Evolutionary conservation across 2,797 vertebrate genomes (phyloP).

Genomic region (Xyrichtys novacula): DNA sequence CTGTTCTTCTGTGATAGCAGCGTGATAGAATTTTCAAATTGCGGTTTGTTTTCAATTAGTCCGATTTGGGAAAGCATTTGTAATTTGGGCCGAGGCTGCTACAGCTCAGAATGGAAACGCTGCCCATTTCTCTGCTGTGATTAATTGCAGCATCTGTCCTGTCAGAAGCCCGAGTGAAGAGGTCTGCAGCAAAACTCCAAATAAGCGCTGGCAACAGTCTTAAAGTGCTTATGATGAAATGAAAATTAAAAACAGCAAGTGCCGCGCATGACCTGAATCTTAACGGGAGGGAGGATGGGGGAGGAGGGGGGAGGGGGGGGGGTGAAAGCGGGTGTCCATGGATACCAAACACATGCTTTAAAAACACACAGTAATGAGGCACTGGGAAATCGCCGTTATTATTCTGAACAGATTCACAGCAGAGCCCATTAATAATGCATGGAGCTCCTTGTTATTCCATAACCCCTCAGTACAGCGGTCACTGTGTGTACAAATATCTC

Average conservation of each 20-base stretch:
- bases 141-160: slow-evolving; percentile 99
- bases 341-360: slow-evolving; percentile 84
- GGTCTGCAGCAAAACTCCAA: slow-evolving; percentile 97
- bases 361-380: slow-evolving; percentile 89
- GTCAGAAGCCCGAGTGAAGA: slow-evolving; percentile 96
- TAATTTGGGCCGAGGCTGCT: slow-evolving; percentile 71
- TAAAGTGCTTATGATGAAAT: slow-evolving; percentile 99
- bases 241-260: slow-evolving; percentile 99
- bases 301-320: slow-evolving; percentile 72
- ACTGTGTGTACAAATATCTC: slow-evolving; percentile 96
- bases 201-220: slow-evolving; percentile 98
- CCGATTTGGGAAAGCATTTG: slow-evolving; percentile 70
- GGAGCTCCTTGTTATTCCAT: slow-evolving; percentile 91
- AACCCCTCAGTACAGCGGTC: slow-evolving; percentile 88
- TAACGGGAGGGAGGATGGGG: slow-evolving; percentile 84
- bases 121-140: slow-evolving; percentile 95
- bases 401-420: slow-evolving; percentile 88
- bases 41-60: slow-evolving; percentile 81
- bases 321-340: slow-evolving; percentile 81
- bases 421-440: slow-evolving; percentile 94
- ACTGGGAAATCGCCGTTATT: slow-evolving; percentile 87
- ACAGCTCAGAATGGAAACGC: slow-evolving; percentile 76
- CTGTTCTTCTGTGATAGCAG: slow-evolving; percentile 64
- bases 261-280: slow-evolving; percentile 93
- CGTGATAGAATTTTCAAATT: slow-evolving; percentile 75